Base-by-base conservation (phyloP, 2,113 vertebrate species). In the Nothoprocta perdicaria region DNA sequence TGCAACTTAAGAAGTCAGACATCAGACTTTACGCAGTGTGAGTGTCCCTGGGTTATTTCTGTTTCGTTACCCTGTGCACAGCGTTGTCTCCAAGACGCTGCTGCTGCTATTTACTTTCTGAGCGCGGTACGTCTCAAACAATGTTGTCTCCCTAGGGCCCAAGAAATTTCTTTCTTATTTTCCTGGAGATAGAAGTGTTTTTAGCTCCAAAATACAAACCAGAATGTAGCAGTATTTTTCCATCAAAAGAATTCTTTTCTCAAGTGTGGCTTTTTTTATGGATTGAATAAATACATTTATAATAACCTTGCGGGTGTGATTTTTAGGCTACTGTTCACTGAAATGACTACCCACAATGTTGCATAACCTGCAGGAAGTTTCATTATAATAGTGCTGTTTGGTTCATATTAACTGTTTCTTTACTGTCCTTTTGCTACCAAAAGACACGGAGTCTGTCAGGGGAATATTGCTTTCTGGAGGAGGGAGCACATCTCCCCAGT, bases 251-350 rank as follows among this genome's bases (percentile, higher is more conserved):
- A 61, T 89, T 91, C 57, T 87, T 85, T 33, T 85, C 63, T 87
- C 75, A 78, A 87, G 48, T 78, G 72, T 85, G 58, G 33, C 35
- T n/a, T 88, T 91, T 91, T 94, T 86, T 60, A 38, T 92, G 82
- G 41, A 90, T n/a, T 91, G 92, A 94, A 95, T 94, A 89, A 94
- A 93, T 96, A 43, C 89, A 96, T 96, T 96, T 95, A 74, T 94
- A 96, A 95, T 92, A 93, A 94, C 79, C 57, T 79, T 75, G 43
- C 2, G 76, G 76, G 84, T 93, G 66, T 65, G 87, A 94, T 87
- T 89, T 80, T 89, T 80, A 88, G 89, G 69, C 68, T 94, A 29
- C 87, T 58, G 81, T 80, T 92, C 63, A 24, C 69, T 76, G 82
- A 83, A 85, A 80, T 13, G 5, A 74, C 91, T 89, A 78, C 94